A percentile compares a stretch with the other conserved stretches of the same genome.
These are phyloP conservation scores for Aricia agestis DNA, from an alignment of 1,140 invertebrate species.

Conservation along the genomic window DNA sequence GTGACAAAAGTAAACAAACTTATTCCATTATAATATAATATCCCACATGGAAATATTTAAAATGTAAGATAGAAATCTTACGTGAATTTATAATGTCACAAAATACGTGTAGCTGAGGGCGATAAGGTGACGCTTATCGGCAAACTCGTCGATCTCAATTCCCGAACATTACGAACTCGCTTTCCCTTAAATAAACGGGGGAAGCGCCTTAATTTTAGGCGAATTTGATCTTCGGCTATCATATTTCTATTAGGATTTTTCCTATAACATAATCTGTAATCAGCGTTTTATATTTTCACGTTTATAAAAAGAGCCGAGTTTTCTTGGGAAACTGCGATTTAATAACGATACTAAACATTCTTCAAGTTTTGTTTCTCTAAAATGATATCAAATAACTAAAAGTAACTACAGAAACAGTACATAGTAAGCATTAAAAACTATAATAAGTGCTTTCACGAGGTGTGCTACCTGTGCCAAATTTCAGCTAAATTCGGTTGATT, in stretches of 20 bases:
- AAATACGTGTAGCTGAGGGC: slow-evolving; percentile 41
- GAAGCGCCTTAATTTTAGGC: slow-evolving; percentile 44
- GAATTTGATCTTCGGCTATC: slow-evolving; percentile 38
- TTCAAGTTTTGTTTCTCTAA: too few species aligned
- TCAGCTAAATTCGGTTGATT: too few species aligned
- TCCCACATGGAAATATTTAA: background rate
- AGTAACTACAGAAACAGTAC: too few species aligned
- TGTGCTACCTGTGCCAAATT: too few species aligned
- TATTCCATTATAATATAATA: background rate
- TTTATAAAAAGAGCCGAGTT: background rate
- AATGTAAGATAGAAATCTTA: background rate
- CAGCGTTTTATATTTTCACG: slow-evolving; percentile 17
- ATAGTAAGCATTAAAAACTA: too few species aligned
- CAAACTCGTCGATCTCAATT: slow-evolving; percentile 58
- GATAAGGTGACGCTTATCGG: slow-evolving; percentile 47
- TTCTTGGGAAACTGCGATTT: too few species aligned
- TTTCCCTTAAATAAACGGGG: slow-evolving; percentile 31
- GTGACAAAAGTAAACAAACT: too few species aligned
- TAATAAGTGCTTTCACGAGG: too few species aligned
- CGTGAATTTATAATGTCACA: slow-evolving; percentile 21
- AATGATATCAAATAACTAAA: too few species aligned
- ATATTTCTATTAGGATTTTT: background rate
- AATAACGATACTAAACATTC: too few species aligned
- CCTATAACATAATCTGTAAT: slow-evolving; percentile 1
- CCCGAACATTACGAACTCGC: slow-evolving; percentile 48